Evolutionary conservation across 1,140 invertebrate genomes (phyloP), one percentile per base, ranked within the genome.

Genomic region (Pachypeltis micranthus): DNA sequence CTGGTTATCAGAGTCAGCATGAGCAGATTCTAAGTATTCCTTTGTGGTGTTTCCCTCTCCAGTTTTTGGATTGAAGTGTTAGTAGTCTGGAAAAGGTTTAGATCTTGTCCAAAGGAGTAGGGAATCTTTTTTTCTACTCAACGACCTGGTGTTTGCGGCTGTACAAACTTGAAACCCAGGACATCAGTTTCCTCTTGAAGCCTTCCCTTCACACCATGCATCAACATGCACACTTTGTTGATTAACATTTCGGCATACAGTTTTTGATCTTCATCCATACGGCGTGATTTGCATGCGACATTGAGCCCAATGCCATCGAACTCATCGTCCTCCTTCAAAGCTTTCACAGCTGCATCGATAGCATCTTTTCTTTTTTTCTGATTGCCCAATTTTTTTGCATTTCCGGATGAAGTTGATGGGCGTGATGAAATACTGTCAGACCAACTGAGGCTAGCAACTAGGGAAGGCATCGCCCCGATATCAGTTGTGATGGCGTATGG

Each of bases 111-210:
- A 54, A 54, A 7, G 47, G 47, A 21, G 47, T 54, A 54, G 47
- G 47, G 47, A 54, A 54, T 54, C 47, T 7, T 16, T 39, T 16
- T 39, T 39, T 39, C 31, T 39, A 16, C 31, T 25, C 21, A 25
- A 57, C 55, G 55, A 57, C 19, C 55, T 57, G 55, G 55, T 57
- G 55, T 57, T 57, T 57, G 55, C 55, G 55, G 55, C 55, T 57
- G 55, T 27, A 57, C 26, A 26, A 57, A 57, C 55, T 57, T 57
- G 21, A 57, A 26, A 57, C 21, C 55, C 19, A 23, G 26, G 19
- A 57, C 19, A 57, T 39, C 31, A 10, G 31, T 39, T 16, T 39
- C 31, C 31, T 39, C 31, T 39, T 39, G 31, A 39, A 39, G 31
- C 16, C 31, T 39, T 39, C 31, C 31, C 16, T 39, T 39, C 7